Evolutionary conservation across 37 sponge, comb jelly and placozoan species (phyloP).

Genomic region (Diacarnus erythraeanus): DNA sequence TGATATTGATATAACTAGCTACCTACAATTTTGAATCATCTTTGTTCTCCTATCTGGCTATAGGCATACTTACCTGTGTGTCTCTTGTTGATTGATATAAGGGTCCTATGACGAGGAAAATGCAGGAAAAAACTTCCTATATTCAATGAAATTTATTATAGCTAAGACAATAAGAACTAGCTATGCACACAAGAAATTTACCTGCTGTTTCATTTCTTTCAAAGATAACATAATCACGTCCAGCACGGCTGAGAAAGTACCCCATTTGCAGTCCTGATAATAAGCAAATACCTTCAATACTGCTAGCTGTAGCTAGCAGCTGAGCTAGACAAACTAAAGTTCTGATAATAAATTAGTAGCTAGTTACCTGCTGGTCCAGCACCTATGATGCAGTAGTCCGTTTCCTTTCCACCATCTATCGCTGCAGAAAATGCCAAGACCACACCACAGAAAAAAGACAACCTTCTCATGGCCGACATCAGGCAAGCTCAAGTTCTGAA

Average conservation of each 20-base stretch:
- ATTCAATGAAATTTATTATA: neutral
- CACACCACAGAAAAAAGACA: too few species aligned
- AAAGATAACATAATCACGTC: slow-evolving; percentile 85
- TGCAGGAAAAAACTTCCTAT: slow-evolving; percentile 81
- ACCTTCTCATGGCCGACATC: too few species aligned
- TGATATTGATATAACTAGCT: too few species aligned
- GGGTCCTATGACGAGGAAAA: slow-evolving; percentile 85
- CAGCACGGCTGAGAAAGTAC: slow-evolving; percentile 77
- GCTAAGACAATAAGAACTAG: neutral
- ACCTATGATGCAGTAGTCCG: slow-evolving; percentile 79
- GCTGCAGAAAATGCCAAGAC: neutral
- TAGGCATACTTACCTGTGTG: slow-evolving; percentile 73
- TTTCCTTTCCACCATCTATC: neutral
- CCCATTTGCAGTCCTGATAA: slow-evolving; percentile 85
- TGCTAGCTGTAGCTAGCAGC: neutral
- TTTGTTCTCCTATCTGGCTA: too few species aligned
- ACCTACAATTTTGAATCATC: too few species aligned
- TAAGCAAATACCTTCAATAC: neutral
- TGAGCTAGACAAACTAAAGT: neutral
- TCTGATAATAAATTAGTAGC: too few species aligned
- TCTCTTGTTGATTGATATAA: slow-evolving; percentile 97
- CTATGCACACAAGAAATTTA: slow-evolving; percentile 7
- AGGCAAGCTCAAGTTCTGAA: too few species aligned
- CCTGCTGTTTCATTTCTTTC: slow-evolving; percentile 81
- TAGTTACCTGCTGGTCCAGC: slow-evolving; percentile 88